phyloP scores from a whole-genome alignment of 2,113 vertebrate species.

The Enhydra lutris region DNA sequence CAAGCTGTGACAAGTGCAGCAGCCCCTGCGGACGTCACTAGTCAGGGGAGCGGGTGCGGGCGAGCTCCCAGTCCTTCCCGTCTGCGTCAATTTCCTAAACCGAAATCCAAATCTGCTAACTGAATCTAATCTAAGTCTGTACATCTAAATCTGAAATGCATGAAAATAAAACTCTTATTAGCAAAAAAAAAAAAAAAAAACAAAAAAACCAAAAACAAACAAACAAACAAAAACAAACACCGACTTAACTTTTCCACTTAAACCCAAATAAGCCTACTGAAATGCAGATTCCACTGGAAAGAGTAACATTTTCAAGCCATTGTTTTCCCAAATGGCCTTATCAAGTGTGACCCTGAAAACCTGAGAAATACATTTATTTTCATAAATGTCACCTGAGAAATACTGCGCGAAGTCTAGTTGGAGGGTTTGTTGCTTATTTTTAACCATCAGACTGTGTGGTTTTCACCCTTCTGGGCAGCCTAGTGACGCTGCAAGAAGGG shows the following conservation, averaged over 20 bases:
- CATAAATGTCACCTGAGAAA: not conserved
- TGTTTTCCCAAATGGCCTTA: not conserved
- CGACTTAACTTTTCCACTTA: not conserved
- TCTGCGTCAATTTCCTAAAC: not conserved
- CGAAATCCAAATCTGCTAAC: not conserved
- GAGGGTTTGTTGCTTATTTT: not conserved
- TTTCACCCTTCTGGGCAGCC: not conserved
- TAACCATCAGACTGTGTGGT: not conserved
- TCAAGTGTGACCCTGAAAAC: not conserved
- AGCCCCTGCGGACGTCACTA: fast-evolving
- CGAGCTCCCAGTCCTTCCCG: not conserved
- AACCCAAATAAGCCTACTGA: not conserved
- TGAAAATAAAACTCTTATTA: not conserved
- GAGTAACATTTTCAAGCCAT: not conserved
- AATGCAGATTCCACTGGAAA: not conserved
- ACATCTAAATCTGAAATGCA: not conserved
- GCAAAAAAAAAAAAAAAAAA: not conserved
- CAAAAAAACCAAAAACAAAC: too few relatives aligned
- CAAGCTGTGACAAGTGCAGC: not conserved
- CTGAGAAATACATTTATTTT: not conserved
- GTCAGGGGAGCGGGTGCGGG: fast-evolving
- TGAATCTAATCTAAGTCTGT: not conserved
- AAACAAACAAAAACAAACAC: not conserved
- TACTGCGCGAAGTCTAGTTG: not conserved
- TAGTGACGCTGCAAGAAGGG: too few relatives aligned